Evolutionary conservation across 2,888 invertebrate genomes (phyloP), one percentile per base, ranked within the genome.

Genomic region (Perizoma affinitatum): DNA sequence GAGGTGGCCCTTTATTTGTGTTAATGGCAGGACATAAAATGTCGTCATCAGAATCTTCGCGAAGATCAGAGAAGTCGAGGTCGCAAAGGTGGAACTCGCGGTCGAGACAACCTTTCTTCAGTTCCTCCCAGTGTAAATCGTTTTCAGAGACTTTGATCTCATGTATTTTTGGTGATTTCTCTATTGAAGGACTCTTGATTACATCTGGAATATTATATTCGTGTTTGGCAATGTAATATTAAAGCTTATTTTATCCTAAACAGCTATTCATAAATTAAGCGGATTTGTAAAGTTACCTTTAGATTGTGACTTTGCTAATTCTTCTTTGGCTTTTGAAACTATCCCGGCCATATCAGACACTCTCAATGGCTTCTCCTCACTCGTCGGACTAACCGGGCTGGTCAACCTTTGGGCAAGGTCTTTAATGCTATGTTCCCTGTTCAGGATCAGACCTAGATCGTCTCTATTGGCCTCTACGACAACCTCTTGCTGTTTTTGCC

Each of bases 51-150:
- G 99, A 98, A 57, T 97, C 97, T 41, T 95, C 95, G 53, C 94
- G 95, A 55, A 99, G 93, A 86, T 99, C 99, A 8, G 98, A 98
- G 87, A 99, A 99, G 87, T 99, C 99, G 78, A 99, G 93, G 87
- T 99, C 99, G 83, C 98, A 98, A 50, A 98, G 94, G 68, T 96
- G 95, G 81, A 97, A 92, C 65, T 96, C 95, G 66, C 97, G 92
- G 63, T 95, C 93, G 72, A 96, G 92, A 67, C 95, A 95, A 43
- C 95, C 95, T 53, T 96, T 95, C 65, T 79, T 82, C 1, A 99
- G 86, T 78, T 97, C 97, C 79, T 99, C 98, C 99, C 99, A 99
- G 78, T 98, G 97, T 3, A 98, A 87, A 78, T 99, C 98, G 78
- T 97, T 97, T 87, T 98, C 98, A 0, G 97, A 96, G 80, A 98